Conservation (phyloP, 2,888 invertebrate genomes). For the Megastigmus dorsalis region DNA sequence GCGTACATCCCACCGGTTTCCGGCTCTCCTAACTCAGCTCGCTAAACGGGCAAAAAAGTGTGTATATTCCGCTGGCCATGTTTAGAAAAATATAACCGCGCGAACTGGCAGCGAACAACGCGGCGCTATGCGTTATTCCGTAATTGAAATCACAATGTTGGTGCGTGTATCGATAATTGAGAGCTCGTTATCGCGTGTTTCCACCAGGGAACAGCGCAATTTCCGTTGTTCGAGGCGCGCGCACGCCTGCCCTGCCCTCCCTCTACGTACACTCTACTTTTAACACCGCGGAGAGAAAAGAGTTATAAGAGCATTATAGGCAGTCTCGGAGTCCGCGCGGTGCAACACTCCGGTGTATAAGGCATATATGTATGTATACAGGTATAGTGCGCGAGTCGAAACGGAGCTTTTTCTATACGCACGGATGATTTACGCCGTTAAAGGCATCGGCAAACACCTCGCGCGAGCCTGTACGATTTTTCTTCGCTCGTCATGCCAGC, state of each 20-base stretch:
- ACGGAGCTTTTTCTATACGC: constrained; percentile 14
- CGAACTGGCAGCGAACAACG: not conserved
- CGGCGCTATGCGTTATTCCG: too few relatives aligned
- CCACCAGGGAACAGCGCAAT: constrained; percentile 5
- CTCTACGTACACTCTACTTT: not conserved
- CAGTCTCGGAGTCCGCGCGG: too few relatives aligned
- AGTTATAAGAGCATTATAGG: not conserved
- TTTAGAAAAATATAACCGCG: too few relatives aligned
- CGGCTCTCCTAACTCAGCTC: too few relatives aligned
- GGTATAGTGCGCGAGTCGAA: constrained; percentile 1
- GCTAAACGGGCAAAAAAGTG: too few relatives aligned
- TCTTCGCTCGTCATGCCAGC: constrained; percentile 38
- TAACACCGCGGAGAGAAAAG: not conserved
- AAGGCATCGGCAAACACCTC: constrained; percentile 48
- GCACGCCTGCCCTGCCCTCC: too few relatives aligned
- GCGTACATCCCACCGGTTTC: too few relatives aligned
- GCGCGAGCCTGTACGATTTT: constrained; percentile 18
- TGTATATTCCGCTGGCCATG: too few relatives aligned
- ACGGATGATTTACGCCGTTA: constrained; percentile 44
- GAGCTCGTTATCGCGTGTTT: constrained; percentile 36
- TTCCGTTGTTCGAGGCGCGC: too few relatives aligned
- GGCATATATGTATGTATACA: too few relatives aligned
- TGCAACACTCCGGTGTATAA: too few relatives aligned
- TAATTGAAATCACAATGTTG: constrained; percentile 32
- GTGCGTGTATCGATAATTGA: constrained; percentile 21